Percentiles rank a stretch among this genome's conserved stretches.
Conservation (phyloP, 2,888 invertebrate genomes). For the Orthosia cruda region DNA sequence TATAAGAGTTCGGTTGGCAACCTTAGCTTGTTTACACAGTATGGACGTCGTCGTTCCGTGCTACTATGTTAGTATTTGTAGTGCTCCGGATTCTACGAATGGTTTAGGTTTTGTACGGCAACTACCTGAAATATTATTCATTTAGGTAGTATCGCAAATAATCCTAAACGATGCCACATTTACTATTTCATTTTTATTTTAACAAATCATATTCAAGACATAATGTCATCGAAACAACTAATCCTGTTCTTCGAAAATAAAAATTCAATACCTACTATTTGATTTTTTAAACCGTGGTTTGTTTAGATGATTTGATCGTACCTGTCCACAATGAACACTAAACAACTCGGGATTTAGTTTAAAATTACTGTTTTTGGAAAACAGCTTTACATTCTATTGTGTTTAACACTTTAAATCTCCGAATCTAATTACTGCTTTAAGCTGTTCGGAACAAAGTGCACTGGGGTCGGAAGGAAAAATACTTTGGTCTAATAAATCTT, state of each 20-base stretch:
- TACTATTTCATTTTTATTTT: not conserved
- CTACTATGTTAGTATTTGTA: constrained; percentile 34
- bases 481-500: constrained; percentile 69
- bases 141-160: not conserved
- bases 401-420: constrained; percentile 40
- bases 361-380: constrained; percentile 44
- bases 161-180: not conserved
- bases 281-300: constrained; percentile 3
- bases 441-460: constrained; percentile 33
- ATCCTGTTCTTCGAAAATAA: not conserved
- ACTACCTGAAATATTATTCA: too few relatives aligned
- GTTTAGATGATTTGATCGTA: constrained; percentile 32
- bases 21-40: constrained; percentile 6
- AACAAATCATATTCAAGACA: constrained; percentile 7
- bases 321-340: constrained; percentile 34
- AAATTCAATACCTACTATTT: constrained; percentile 1
- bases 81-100: not conserved
- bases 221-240: not conserved
- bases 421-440: constrained; percentile 47
- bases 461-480: constrained; percentile 8
- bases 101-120: too few relatives aligned
- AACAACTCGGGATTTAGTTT: constrained; percentile 28
- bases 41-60: constrained; percentile 4
- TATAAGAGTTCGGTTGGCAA: too few relatives aligned
- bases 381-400: constrained; percentile 31